Evolutionary conservation across 2,797 vertebrate genomes (phyloP).

Genomic region (Clarias pachynema): DNA sequence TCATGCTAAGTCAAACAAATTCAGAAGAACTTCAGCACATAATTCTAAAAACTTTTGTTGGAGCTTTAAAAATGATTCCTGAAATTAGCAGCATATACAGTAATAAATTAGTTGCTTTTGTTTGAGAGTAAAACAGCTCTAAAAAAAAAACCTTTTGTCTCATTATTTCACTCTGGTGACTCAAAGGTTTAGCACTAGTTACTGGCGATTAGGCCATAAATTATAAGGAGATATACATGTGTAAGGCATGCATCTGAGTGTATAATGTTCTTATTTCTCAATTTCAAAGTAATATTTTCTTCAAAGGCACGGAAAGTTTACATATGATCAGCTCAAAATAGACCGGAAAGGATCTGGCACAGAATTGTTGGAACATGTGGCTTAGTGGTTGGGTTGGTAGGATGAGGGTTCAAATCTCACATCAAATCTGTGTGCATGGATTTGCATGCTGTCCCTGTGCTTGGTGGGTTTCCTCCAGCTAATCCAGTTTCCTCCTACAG

Average conservation of each 20-base stretch:
- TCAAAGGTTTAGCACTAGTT: too few relatives aligned
- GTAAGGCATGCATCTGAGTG: neutral
- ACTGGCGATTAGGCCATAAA: neutral
- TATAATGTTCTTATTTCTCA: neutral
- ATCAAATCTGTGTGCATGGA: too few relatives aligned
- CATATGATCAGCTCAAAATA: neutral
- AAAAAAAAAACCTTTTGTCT: too few relatives aligned
- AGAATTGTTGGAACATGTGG: neutral
- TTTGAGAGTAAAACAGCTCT: neutral
- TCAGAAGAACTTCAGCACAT: neutral
- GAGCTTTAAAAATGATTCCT: neutral
- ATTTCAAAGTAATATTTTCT: neutral
- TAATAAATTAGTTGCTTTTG: neutral
- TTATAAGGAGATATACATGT: neutral
- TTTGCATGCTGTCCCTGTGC: too few relatives aligned
- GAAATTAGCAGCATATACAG: neutral
- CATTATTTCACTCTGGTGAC: too few relatives aligned
- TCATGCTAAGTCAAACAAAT: constrained; percentile 57
- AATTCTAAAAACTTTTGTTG: neutral
- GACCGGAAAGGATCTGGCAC: neutral
- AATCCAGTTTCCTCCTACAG: too few relatives aligned
- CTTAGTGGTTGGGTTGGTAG: too few relatives aligned
- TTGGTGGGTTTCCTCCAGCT: too few relatives aligned
- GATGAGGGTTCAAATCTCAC: too few relatives aligned
- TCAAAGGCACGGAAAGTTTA: neutral